A percentile compares a stretch with the other conserved stretches of the same genome.
phyloP scores from a whole-genome alignment of 35 echinoderm and acorn worm genomes.

The Holothuria glaberrima region DNA sequence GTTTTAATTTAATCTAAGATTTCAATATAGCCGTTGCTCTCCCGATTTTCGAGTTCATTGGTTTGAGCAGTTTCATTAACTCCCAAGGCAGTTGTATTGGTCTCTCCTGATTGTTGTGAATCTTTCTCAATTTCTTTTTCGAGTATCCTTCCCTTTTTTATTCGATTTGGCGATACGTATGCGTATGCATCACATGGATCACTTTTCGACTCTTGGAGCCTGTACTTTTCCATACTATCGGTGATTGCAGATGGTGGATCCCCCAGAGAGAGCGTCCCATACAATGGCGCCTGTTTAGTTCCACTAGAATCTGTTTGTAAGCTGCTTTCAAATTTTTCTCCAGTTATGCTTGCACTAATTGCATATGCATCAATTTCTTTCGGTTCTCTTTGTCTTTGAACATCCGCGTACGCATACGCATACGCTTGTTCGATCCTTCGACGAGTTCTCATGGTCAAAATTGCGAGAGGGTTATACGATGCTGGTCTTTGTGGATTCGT shows the following conservation, averaged over 20 bases:
- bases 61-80: not conserved
- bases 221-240: not conserved
- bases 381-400: constrained; percentile 25
- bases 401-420: constrained; percentile 66
- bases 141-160: not conserved
- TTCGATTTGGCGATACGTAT: constrained; percentile 65
- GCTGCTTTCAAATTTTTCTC: constrained; percentile 20
- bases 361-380: constrained; percentile 58
- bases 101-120: not conserved
- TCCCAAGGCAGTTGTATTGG: not conserved
- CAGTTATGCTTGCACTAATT: constrained; percentile 32
- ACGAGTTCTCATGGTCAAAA: constrained; percentile 11
- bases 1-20: constrained; percentile 1
- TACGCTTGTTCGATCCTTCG: constrained; percentile 36
- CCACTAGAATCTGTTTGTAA: not conserved
- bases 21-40: constrained; percentile 36
- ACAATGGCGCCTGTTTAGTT: constrained; percentile 11
- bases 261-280: constrained; percentile 39
- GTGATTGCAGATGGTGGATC: not conserved
- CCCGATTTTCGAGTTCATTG: constrained; percentile 16
- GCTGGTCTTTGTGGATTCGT: constrained; percentile 9
- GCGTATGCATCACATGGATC: constrained; percentile 55
- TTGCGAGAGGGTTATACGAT: constrained; percentile 37
- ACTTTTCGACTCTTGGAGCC: not conserved
- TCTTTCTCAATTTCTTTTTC: not conserved